Percentiles rank a stretch among this genome's conserved stretches.
These are phyloP conservation scores for Gymnodraco acuticeps DNA, from an alignment of 2,797 vertebrate species.

Conservation along the genomic window DNA sequence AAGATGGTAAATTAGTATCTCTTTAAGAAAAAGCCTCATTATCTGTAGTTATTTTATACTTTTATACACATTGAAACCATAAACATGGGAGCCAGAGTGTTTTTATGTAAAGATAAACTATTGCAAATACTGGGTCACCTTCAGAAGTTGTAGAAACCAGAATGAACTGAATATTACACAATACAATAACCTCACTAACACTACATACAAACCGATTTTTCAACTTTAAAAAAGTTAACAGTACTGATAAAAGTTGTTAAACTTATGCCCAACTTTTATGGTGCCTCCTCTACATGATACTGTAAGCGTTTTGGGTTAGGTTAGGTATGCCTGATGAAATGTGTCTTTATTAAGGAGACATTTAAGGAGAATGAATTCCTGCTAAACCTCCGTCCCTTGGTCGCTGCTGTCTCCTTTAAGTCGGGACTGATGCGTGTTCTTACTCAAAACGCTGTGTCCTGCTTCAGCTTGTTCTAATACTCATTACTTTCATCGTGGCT, in stretches of 20 bases:
- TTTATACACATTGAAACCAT: not conserved
- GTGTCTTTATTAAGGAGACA: slow-evolving; percentile 1
- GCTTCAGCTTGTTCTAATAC: not conserved
- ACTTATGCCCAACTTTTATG: not conserved
- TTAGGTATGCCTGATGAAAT: slow-evolving; percentile 10
- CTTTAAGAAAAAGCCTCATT: no score
- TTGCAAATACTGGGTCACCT: not conserved
- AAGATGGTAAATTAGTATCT: no score
- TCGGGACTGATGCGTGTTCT: not conserved
- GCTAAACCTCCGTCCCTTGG: not conserved
- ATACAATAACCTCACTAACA: slow-evolving; percentile 8
- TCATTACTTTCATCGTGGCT: not conserved
- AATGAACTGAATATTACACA: slow-evolving; percentile 14
- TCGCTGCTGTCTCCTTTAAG: not conserved
- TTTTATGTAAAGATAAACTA: not conserved
- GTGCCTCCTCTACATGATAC: not conserved
- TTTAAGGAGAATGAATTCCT: slow-evolving; percentile 6
- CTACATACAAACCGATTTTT: not conserved
- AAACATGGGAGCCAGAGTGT: not conserved
- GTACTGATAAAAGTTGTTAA: slow-evolving; percentile 14
- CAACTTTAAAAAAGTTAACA: not conserved
- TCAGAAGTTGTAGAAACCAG: slow-evolving; percentile 10
- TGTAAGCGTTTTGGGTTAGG: not conserved
- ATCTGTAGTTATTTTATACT: not conserved
- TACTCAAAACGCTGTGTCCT: not conserved